phyloP scores from a whole-genome alignment of 2,888 invertebrate species.

The Bellardia bayeri region DNA sequence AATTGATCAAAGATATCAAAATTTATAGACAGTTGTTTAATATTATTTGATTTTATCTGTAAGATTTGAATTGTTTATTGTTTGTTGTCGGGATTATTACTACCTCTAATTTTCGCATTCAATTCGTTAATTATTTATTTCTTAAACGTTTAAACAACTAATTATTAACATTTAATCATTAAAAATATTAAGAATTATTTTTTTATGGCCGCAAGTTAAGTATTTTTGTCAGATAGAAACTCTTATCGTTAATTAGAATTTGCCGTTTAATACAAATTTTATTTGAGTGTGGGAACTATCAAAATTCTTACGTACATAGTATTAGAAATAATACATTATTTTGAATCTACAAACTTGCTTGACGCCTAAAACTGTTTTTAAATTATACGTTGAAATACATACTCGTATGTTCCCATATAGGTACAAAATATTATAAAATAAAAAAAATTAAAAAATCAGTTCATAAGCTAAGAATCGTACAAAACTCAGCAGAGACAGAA shows the following conservation, averaged over 20 bases:
- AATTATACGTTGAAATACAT: too few relatives aligned
- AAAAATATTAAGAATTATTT: background rate
- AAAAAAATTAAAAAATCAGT: too few relatives aligned
- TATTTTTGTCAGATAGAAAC: background rate
- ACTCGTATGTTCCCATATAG: too few relatives aligned
- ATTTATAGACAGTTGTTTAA: background rate
- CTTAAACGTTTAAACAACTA: background rate
- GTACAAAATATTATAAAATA: too few relatives aligned
- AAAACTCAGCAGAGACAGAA: too few relatives aligned
- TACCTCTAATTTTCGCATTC: background rate
- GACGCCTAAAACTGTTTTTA: too few relatives aligned
- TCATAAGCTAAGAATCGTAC: too few relatives aligned
- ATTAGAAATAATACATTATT: too few relatives aligned
- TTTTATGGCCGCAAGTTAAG: background rate
- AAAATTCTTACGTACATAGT: background rate
- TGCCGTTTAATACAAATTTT: background rate
- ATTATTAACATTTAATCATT: background rate
- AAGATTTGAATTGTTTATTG: too few relatives aligned
- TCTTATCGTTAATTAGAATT: background rate
- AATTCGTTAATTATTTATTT: background rate
- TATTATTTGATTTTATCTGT: background rate
- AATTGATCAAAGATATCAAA: too few relatives aligned
- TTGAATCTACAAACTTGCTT: too few relatives aligned
- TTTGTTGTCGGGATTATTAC: background rate
- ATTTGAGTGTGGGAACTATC: background rate